Evolutionary conservation across 2,113 vertebrate genomes (phyloP).

Genomic region (Anas platyrhynchos): DNA sequence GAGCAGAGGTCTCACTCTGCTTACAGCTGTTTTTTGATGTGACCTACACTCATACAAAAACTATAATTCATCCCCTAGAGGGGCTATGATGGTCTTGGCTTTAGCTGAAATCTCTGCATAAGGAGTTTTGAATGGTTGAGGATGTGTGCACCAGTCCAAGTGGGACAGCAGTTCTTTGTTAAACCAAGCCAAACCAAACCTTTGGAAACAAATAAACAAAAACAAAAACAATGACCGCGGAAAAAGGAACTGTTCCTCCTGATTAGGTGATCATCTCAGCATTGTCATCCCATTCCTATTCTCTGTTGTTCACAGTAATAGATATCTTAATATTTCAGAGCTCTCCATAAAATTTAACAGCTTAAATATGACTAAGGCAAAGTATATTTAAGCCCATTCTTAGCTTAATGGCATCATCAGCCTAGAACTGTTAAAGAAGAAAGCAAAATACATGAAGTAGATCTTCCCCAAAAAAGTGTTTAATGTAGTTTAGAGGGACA

Average conservation of each 20-base stretch:
- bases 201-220: no score
- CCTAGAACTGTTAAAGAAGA: background rate
- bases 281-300: background rate
- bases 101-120: background rate
- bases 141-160: background rate
- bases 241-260: background rate
- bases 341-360: background rate
- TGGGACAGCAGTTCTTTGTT: background rate
- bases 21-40: background rate
- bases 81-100: background rate
- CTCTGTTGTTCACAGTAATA: background rate
- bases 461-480: background rate
- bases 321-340: background rate
- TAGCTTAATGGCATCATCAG: background rate
- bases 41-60: background rate
- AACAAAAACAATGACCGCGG: no score
- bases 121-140: background rate
- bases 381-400: background rate
- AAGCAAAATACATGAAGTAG: background rate
- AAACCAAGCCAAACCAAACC: background rate
- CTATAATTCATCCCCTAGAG: background rate
- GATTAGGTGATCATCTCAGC: accelerated
- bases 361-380: background rate
- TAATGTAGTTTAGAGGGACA: background rate
- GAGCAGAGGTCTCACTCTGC: background rate